phyloP scores from a whole-genome alignment of 2,113 vertebrate species.

The Jaculus jaculus region DNA sequence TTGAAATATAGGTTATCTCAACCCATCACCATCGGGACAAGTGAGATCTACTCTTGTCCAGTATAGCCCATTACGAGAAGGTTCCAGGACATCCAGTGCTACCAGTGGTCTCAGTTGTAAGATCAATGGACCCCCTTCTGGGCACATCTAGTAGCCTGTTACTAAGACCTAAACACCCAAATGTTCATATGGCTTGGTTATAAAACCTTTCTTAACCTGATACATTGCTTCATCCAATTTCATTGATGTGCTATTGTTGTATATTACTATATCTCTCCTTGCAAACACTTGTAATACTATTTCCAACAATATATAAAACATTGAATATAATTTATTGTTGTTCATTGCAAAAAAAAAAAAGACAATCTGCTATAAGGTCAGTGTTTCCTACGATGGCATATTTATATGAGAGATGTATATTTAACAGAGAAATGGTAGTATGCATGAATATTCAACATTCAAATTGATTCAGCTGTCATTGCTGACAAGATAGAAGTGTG shows the following conservation, averaged over 20 bases:
- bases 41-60: slow-evolving; percentile 83
- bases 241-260: slow-evolving; percentile 79
- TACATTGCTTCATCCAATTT: slow-evolving; percentile 40
- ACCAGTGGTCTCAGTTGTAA: slow-evolving; percentile 82
- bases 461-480: slow-evolving; percentile 60
- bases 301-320: slow-evolving; percentile 66
- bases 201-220: slow-evolving; percentile 76
- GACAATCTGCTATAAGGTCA: slow-evolving; percentile 65
- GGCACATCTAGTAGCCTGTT: slow-evolving; percentile 70
- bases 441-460: slow-evolving; percentile 19
- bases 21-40: slow-evolving; percentile 75
- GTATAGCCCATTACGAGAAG: slow-evolving; percentile 84
- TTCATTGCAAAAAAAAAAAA: slow-evolving; percentile 66
- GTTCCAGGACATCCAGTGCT: slow-evolving; percentile 82
- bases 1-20: slow-evolving; percentile 87
- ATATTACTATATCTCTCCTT: slow-evolving; percentile 71
- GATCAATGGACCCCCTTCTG: slow-evolving; percentile 79
- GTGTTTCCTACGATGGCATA: slow-evolving; percentile 72
- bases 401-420: slow-evolving; percentile 49
- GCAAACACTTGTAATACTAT: slow-evolving; percentile 77
- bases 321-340: slow-evolving; percentile 70
- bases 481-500: background rate
- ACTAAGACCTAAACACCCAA: slow-evolving; percentile 82
- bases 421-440: slow-evolving; percentile 61
- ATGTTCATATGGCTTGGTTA: slow-evolving; percentile 88